phyloP scores from a whole-genome alignment of 2,888 invertebrate genomes.

The Parascotia fuliginaria region DNA sequence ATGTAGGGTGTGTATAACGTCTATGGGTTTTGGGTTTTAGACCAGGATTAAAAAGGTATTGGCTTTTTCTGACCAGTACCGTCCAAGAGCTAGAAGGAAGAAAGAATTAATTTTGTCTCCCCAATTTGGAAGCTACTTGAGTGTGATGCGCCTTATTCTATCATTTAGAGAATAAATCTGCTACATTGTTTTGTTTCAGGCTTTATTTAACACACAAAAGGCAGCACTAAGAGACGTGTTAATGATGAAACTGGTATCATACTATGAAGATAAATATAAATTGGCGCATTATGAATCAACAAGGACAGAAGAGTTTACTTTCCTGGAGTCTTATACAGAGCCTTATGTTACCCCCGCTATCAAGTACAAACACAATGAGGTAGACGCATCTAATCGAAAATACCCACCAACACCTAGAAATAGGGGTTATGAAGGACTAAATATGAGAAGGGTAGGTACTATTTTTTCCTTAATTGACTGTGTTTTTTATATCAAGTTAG shows the following conservation, averaged over 20 bases:
- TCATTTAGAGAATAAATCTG: not conserved
- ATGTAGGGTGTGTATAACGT: too few species aligned
- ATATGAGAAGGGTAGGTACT: not conserved
- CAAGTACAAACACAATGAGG: conserved; percentile 14
- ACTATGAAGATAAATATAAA: conserved; percentile 70
- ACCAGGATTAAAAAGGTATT: too few species aligned
- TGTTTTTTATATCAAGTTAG: not conserved
- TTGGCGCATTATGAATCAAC: conserved; percentile 39
- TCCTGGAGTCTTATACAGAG: conserved; percentile 2
- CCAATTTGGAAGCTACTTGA: too few species aligned
- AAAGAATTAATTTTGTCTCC: too few species aligned
- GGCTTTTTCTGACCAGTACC: too few species aligned
- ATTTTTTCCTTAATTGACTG: not conserved
- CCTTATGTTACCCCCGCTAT: not conserved
- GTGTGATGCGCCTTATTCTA: too few species aligned
- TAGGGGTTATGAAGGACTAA: not conserved
- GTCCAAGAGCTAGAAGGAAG: too few species aligned
- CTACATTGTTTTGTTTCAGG: conserved; percentile 1
- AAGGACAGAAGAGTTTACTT: conserved; percentile 29
- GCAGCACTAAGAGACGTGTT: conserved; percentile 54
- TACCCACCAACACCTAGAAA: not conserved
- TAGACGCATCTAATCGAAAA: conserved; percentile 1
- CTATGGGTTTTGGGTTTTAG: too few species aligned
- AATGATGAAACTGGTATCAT: conserved; percentile 72
- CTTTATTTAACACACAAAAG: conserved; percentile 42